Percentiles rank a stretch among this genome's conserved stretches.
Evolutionary conservation across 2,888 invertebrate species (phyloP).

Genomic region (Chironomus riparius): DNA sequence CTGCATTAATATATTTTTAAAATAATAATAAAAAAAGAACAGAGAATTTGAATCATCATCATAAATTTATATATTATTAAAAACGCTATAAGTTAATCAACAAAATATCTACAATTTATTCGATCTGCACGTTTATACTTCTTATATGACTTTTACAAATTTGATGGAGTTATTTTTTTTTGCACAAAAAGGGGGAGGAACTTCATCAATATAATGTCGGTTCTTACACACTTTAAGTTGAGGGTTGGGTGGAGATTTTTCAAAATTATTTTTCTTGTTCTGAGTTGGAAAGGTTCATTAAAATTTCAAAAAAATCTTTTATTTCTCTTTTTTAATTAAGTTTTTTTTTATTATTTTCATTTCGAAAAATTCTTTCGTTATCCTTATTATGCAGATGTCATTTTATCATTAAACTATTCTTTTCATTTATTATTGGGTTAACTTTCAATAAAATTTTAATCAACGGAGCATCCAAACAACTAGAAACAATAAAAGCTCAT

Average conservation of each 20-base stretch:
- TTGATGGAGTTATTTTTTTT: neutral
- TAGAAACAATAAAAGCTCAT: neutral
- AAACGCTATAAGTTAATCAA: conserved; percentile 15
- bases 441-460: conserved; percentile 11
- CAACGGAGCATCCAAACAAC: neutral
- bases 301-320: neutral
- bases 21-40: neutral
- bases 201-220: neutral
- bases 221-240: neutral
- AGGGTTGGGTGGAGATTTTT: neutral
- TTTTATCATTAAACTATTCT: neutral
- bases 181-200: neutral
- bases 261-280: neutral
- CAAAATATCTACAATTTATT: conserved; percentile 26
- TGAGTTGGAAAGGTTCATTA: neutral
- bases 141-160: neutral
- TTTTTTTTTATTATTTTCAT: neutral
- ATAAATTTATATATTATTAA: neutral
- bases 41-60: too few species aligned
- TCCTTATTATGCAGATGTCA: conserved; percentile 4
- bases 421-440: neutral
- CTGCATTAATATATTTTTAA: neutral
- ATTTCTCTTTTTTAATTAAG: neutral
- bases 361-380: neutral
- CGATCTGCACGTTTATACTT: neutral